phyloP scores from a whole-genome alignment of 2,888 invertebrate species.

The Cecidostiba fungosa region DNA sequence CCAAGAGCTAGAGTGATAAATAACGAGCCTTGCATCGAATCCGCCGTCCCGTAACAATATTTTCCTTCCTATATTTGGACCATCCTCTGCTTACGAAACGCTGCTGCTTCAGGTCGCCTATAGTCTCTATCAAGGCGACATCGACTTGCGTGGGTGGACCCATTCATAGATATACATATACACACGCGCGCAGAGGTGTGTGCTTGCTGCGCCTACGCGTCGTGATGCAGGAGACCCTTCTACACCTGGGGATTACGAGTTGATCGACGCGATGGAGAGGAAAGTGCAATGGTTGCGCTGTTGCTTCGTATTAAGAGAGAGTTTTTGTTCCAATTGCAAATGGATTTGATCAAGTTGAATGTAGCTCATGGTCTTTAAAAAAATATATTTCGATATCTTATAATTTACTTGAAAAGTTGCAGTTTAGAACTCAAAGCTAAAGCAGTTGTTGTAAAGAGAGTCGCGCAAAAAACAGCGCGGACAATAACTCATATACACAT shows the following conservation, averaged over 20 bases:
- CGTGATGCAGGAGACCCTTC: not conserved
- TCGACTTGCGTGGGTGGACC: constrained; percentile 74
- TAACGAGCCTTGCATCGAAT: not conserved
- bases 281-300: not conserved
- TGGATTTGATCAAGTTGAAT: too few species aligned
- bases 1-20: not conserved
- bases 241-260: constrained; percentile 1
- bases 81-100: constrained; percentile 32
- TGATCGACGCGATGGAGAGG: not conserved
- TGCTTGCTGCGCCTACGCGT: constrained; percentile 15
- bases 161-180: constrained; percentile 73
- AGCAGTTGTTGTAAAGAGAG: too few species aligned
- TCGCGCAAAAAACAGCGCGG: not conserved
- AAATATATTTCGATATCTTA: too few species aligned
- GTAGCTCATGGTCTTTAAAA: too few species aligned
- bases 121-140: constrained; percentile 12
- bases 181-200: not conserved
- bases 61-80: constrained; percentile 33
- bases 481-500: not conserved
- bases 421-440: too few species aligned
- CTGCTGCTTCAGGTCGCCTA: not conserved
- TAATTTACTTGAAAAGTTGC: too few species aligned
- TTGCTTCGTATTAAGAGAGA: not conserved
- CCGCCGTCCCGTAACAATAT: not conserved
- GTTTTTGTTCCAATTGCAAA: not conserved